A percentile compares a stretch with the other conserved stretches of the same genome.
These are phyloP conservation scores for Horisme vitalbata DNA, from an alignment of 2,888 invertebrate genomes.

Conservation along the genomic window DNA sequence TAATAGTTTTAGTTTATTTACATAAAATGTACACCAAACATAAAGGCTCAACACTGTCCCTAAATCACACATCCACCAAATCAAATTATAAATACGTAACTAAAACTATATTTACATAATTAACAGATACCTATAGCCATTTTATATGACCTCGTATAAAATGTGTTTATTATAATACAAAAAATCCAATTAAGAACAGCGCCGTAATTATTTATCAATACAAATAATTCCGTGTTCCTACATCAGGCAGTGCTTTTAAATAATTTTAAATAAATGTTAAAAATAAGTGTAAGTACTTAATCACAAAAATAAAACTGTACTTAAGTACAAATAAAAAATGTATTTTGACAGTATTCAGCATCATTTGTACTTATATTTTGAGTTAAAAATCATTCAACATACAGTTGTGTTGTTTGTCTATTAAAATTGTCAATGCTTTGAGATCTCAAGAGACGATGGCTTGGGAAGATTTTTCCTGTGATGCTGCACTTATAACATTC, in stretches of 20 bases:
- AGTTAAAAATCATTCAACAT: slow-evolving; percentile 14
- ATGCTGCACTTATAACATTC: slow-evolving; percentile 31
- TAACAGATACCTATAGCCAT: slow-evolving; percentile 46
- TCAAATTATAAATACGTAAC: slow-evolving; percentile 60
- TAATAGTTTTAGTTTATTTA: slow-evolving; percentile 48
- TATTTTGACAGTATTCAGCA: too few relatives aligned
- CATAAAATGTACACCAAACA: slow-evolving; percentile 59
- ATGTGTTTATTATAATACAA: slow-evolving; percentile 49
- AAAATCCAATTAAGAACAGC: slow-evolving; percentile 47
- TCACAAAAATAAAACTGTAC: slow-evolving; percentile 20
- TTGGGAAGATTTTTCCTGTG: slow-evolving; percentile 18
- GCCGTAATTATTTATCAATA: slow-evolving; percentile 42
- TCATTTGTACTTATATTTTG: slow-evolving; percentile 26
- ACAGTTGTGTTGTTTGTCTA: slow-evolving; percentile 5
- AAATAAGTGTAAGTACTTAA: slow-evolving; percentile 34
- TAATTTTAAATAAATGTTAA: slow-evolving; percentile 22
- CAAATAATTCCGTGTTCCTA: slow-evolving; percentile 48
- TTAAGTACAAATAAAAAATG: too few relatives aligned
- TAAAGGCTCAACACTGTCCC: slow-evolving; percentile 42
- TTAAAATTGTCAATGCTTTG: slow-evolving; percentile 21
- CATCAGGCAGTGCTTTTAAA: slow-evolving; percentile 57
- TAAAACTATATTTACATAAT: slow-evolving; percentile 72
- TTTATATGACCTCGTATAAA: slow-evolving; percentile 46
- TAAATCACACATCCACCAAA: slow-evolving; percentile 49
- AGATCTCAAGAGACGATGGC: slow-evolving; percentile 19